A percentile compares a stretch with the other conserved stretches of the same genome.
phyloP scores from a whole-genome alignment of 2,797 vertebrate genomes.

The Phoeniculus purpureus region DNA sequence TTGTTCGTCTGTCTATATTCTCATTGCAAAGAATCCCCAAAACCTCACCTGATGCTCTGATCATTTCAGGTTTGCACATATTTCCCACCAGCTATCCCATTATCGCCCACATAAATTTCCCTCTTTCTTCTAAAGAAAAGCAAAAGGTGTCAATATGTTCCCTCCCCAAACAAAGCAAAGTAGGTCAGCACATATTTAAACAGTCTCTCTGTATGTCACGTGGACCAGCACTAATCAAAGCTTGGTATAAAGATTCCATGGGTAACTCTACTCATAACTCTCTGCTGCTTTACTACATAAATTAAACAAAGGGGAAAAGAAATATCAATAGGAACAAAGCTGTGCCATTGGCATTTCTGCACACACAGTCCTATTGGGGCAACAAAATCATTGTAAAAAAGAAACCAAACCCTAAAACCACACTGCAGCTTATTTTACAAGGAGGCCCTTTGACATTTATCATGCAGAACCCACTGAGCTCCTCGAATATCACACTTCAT shows the following conservation, averaged over 20 bases:
- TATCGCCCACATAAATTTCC: background rate
- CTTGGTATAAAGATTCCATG: conserved; percentile 61
- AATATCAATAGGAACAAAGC: conserved; percentile 73
- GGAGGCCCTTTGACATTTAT: background rate
- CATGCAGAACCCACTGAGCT: background rate
- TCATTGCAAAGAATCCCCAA: too few relatives aligned
- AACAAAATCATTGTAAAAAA: background rate
- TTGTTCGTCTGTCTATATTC: background rate
- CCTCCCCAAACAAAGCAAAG: background rate
- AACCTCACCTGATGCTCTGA: background rate
- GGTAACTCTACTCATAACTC: conserved; percentile 55
- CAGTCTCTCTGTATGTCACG: background rate
- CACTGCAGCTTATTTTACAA: background rate
- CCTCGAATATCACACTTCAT: background rate
- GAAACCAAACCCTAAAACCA: background rate
- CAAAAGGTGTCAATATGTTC: background rate
- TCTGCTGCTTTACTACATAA: conserved; percentile 54
- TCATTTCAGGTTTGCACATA: background rate
- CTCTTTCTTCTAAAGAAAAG: background rate
- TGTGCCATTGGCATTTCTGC: conserved; percentile 51
- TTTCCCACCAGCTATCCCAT: background rate
- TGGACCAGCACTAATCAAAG: conserved; percentile 56
- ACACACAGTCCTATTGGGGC: conserved; percentile 18
- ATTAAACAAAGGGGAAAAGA: conserved; percentile 67
- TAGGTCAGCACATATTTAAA: conserved; percentile 4